Conservation (phyloP, 1,140 invertebrate genomes). For the Drosophila nannoptera region DNA sequence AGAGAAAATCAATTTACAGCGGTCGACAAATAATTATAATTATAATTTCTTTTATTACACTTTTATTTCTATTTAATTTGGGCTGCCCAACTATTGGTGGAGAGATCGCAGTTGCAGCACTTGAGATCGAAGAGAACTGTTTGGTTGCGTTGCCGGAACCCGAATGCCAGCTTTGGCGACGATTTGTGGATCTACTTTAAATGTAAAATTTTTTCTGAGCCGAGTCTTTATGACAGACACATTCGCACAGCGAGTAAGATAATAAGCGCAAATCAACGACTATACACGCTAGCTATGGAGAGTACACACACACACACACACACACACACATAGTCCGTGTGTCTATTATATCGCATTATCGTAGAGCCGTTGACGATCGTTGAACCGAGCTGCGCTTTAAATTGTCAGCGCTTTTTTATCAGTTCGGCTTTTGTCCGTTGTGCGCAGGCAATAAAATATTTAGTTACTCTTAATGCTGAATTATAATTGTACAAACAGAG, state of each 20-base stretch:
- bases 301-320: slow-evolving; percentile 13
- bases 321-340: not conserved
- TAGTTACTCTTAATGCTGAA: slow-evolving; percentile 14
- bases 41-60: not conserved
- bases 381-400: slow-evolving; percentile 28
- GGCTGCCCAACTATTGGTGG: not conserved
- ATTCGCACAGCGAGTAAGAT: slow-evolving; percentile 52
- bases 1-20: slow-evolving; percentile 48
- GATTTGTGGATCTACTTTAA: slow-evolving; percentile 45
- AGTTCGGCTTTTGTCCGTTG: slow-evolving; percentile 36
- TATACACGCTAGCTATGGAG: slow-evolving; percentile 11
- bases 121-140: slow-evolving; percentile 45
- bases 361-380: slow-evolving; percentile 20
- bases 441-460: slow-evolving; percentile 29
- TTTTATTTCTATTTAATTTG: not conserved
- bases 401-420: slow-evolving; percentile 36
- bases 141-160: slow-evolving; percentile 31
- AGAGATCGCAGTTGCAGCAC: not conserved
- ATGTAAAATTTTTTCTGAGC: slow-evolving; percentile 38
- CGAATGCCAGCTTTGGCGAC: slow-evolving; percentile 43
- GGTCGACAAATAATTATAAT: slow-evolving; percentile 19
- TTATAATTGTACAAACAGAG: slow-evolving; percentile 15
- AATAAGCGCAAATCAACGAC: slow-evolving; percentile 35
- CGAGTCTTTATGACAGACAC: slow-evolving; percentile 56
- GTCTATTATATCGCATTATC: slow-evolving; percentile 21